Percentiles rank a stretch among this genome's conserved stretches.
Evolutionary conservation across 2,888 invertebrate species (phyloP).

Genomic region (Icerya purchasi): DNA sequence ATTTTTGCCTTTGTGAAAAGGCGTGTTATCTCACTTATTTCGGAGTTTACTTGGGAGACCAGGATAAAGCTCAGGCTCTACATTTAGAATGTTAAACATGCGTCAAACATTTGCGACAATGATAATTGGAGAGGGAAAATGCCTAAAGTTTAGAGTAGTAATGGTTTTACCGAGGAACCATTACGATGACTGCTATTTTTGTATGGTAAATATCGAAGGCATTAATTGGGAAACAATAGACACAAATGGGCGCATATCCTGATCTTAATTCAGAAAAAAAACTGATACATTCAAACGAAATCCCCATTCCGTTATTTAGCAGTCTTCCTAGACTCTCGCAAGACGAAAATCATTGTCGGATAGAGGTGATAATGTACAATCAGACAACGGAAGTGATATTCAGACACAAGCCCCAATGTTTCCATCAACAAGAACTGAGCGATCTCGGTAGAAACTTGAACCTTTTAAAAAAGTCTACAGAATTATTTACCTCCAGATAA

Average conservation of each 20-base stretch:
- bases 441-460: constrained; percentile 6
- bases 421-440: constrained; percentile 3
- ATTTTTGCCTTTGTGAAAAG: too few species aligned
- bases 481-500: constrained; percentile 4
- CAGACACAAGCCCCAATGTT: not conserved
- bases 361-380: not conserved
- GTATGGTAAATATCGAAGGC: not conserved
- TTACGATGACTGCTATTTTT: not conserved
- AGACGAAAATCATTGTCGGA: not conserved
- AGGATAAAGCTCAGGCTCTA: not conserved
- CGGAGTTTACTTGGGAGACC: too few species aligned
- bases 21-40: too few species aligned
- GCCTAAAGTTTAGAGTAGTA: not conserved
- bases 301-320: not conserved
- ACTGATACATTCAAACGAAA: not conserved
- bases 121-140: too few species aligned
- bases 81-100: not conserved
- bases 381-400: not conserved
- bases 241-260: not conserved
- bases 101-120: constrained; percentile 4
- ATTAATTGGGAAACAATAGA: constrained; percentile 1
- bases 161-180: not conserved
- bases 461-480: constrained; percentile 1
- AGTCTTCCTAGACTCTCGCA: not conserved
- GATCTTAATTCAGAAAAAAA: not conserved